Conservation (phyloP, 2,797 vertebrate species). For the Pteropus rufus region DNA sequence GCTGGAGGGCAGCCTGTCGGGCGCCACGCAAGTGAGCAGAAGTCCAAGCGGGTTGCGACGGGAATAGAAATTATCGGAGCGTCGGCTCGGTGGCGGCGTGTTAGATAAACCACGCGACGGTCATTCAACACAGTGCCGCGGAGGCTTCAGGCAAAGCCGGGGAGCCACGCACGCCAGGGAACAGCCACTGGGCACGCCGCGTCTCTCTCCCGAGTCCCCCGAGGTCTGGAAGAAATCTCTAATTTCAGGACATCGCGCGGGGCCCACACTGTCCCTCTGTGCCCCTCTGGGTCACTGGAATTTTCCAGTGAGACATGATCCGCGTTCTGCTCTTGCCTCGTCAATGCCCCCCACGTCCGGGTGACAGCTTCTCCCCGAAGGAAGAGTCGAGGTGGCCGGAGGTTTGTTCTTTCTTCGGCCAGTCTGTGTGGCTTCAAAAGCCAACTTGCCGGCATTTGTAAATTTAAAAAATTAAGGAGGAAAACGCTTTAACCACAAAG, state of each 20-base stretch:
- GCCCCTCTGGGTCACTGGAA: background rate
- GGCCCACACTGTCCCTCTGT: too few species aligned
- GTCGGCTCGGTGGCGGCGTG: background rate
- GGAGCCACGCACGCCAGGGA: too few species aligned
- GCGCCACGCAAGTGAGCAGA: too few species aligned
- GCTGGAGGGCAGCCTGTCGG: too few species aligned
- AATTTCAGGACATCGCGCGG: background rate
- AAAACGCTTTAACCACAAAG: background rate
- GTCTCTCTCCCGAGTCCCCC: too few species aligned
- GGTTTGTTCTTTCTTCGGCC: background rate
- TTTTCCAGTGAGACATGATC: background rate
- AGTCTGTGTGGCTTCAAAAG: background rate
- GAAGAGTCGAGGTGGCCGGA: background rate
- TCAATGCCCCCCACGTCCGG: background rate
- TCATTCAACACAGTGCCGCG: background rate
- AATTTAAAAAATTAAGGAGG: background rate
- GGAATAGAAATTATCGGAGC: background rate
- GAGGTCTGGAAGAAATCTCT: rapidly evolving
- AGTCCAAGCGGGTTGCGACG: background rate
- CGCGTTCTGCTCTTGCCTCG: background rate
- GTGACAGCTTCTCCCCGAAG: background rate
- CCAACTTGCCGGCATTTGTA: background rate
- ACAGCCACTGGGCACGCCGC: too few species aligned
- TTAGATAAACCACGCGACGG: background rate
- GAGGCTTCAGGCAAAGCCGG: background rate